Conservation (phyloP, 2,113 vertebrate genomes). For the Caloenas nicobarica region DNA sequence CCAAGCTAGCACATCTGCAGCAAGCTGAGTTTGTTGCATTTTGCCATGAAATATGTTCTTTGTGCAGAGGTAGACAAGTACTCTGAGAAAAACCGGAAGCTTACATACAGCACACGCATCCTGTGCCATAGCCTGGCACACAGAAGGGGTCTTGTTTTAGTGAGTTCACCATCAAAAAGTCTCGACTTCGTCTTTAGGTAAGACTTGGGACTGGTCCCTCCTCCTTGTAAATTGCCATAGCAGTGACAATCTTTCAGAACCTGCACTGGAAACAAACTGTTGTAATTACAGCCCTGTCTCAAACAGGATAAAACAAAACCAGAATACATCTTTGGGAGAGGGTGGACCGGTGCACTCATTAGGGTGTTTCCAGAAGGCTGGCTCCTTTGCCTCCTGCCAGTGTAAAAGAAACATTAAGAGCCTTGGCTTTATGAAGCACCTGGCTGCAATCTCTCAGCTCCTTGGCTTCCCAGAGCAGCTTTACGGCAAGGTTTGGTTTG, state of each 20-base stretch:
- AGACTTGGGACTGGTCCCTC: too few relatives aligned
- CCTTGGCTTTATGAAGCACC: neutral
- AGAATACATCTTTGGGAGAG: neutral
- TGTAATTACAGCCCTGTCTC: neutral
- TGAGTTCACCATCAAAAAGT: neutral
- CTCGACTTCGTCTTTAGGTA: neutral
- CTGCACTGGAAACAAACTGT: neutral
- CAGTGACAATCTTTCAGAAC: neutral
- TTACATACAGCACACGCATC: fast-evolving
- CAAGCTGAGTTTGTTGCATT: fast-evolving
- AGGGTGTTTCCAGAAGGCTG: neutral
- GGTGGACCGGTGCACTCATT: neutral
- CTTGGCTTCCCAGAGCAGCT: neutral
- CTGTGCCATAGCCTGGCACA: neutral
- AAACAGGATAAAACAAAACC: neutral
- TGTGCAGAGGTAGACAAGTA: neutral
- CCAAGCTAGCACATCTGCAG: neutral
- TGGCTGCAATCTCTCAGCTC: neutral
- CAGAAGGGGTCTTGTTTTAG: neutral
- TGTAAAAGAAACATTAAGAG: neutral
- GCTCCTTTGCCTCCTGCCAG: neutral
- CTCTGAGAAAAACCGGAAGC: neutral
- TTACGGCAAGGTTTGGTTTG: neutral
- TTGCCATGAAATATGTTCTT: neutral
- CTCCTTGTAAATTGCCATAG: neutral